Evolutionary conservation across 2,888 invertebrate genomes (phyloP).

Genomic region (Eurois occulta): DNA sequence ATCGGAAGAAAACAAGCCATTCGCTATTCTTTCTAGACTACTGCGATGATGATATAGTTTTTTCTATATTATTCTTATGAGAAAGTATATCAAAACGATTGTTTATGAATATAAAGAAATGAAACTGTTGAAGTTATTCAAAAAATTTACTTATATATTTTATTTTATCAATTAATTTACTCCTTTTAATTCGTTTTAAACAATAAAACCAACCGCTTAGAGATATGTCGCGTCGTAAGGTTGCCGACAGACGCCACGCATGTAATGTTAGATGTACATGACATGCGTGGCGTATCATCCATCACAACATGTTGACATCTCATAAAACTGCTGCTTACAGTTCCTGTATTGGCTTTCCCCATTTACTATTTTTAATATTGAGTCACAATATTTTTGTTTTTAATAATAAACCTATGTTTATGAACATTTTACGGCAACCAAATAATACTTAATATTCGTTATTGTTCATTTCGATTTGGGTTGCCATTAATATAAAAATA

Average conservation of each 20-base stretch:
- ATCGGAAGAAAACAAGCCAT: too few relatives aligned
- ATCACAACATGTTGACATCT: slow-evolving; percentile 13
- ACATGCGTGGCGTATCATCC: neutral
- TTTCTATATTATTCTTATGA: too few relatives aligned
- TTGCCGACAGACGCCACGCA: neutral
- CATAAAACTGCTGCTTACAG: neutral
- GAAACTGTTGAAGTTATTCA: neutral
- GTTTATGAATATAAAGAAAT: neutral
- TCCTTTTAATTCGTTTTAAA: neutral
- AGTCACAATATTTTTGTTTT: neutral
- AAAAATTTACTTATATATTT: too few relatives aligned
- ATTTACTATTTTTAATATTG: neutral
- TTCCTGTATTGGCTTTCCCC: slow-evolving; percentile 5
- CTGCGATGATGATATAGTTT: too few relatives aligned
- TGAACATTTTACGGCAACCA: neutral
- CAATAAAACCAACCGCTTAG: neutral
- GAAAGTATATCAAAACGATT: neutral
- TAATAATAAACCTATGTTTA: too few relatives aligned
- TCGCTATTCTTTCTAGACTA: too few relatives aligned
- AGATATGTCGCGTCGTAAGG: neutral
- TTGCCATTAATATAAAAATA: neutral
- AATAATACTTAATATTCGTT: neutral
- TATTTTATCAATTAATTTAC: neutral
- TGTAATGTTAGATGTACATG: too few relatives aligned
- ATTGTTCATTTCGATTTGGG: neutral